Percentiles rank a stretch among this genome's conserved stretches.
Evolutionary conservation across 2,797 vertebrate species (phyloP).

Genomic region (Bryconaethiops microstoma): DNA sequence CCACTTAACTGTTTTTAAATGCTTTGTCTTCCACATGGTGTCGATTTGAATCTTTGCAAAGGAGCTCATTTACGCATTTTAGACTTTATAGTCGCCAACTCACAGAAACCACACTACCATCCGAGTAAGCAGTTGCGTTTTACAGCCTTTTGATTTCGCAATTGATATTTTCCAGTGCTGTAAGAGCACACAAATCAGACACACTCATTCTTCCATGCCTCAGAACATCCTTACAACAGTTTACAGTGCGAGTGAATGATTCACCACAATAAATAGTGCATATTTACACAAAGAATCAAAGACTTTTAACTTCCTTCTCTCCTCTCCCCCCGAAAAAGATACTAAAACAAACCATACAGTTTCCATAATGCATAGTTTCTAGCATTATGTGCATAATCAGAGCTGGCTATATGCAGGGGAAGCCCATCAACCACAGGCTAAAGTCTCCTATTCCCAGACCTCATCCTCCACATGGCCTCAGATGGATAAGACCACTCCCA

Average conservation of each 20-base stretch:
- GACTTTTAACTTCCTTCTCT: background rate
- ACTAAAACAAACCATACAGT: slow-evolving; percentile 40
- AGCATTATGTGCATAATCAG: slow-evolving; percentile 7
- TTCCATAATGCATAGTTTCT: slow-evolving; percentile 37
- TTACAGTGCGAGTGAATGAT: slow-evolving; percentile 3
- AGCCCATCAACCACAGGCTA: slow-evolving; percentile 34
- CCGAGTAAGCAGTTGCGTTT: slow-evolving; percentile 61
- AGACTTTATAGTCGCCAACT: slow-evolving; percentile 73
- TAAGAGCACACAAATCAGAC: slow-evolving; percentile 4
- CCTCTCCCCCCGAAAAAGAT: background rate
- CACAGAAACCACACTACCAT: slow-evolving; percentile 69
- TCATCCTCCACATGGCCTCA: slow-evolving; percentile 53
- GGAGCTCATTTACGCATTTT: slow-evolving; percentile 77
- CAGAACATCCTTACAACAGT: slow-evolving; percentile 1
- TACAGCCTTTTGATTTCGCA: slow-evolving; percentile 61
- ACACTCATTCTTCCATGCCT: background rate
- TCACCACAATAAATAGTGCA: background rate
- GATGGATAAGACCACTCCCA: slow-evolving; percentile 42
- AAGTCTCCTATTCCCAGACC: slow-evolving; percentile 43
- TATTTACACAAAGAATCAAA: slow-evolving; percentile 4
- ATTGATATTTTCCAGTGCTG: slow-evolving; percentile 55
- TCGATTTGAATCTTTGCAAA: slow-evolving; percentile 78
- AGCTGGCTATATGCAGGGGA: slow-evolving; percentile 42
- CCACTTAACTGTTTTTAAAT: slow-evolving; percentile 73
- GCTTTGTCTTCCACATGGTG: slow-evolving; percentile 79